A percentile compares a stretch with the other conserved stretches of the same genome.
Evolutionary conservation across 2,888 invertebrate genomes (phyloP).

Genomic region (Tachina fera): DNA sequence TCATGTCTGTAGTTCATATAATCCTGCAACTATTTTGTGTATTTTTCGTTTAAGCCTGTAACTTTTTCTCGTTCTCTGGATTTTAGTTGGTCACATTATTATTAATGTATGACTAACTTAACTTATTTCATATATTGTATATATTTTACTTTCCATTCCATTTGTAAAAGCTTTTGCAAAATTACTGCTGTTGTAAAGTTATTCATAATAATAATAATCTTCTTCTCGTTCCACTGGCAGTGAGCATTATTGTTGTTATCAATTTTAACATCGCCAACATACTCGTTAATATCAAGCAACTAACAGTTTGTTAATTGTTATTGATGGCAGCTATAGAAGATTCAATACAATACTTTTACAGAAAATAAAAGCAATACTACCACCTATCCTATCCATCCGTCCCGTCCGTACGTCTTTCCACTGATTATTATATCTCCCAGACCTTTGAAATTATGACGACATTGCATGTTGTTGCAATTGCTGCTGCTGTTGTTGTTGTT

Average conservation of each 20-base stretch:
- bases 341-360: background rate
- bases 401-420: background rate
- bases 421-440: background rate
- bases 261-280: constrained; percentile 34
- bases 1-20: no score
- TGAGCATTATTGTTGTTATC: constrained; percentile 14
- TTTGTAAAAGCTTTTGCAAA: constrained; percentile 29
- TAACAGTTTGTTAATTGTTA: constrained; percentile 65
- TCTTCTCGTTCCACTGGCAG: background rate
- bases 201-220: background rate
- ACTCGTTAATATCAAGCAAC: constrained; percentile 14
- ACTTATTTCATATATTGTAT: background rate
- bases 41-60: no score
- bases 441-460: constrained; percentile 20
- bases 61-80: no score
- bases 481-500: background rate
- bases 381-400: background rate
- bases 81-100: constrained; percentile 16
- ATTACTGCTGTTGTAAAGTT: constrained; percentile 31
- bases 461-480: background rate
- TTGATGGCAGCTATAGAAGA: constrained; percentile 55
- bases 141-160: constrained; percentile 23
- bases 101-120: constrained; percentile 7
- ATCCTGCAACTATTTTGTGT: no score
- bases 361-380: background rate